A percentile compares a stretch with the other conserved stretches of the same genome.
Evolutionary conservation across 2,797 vertebrate genomes (phyloP).

Genomic region (Gephyroberyx darwinii): DNA sequence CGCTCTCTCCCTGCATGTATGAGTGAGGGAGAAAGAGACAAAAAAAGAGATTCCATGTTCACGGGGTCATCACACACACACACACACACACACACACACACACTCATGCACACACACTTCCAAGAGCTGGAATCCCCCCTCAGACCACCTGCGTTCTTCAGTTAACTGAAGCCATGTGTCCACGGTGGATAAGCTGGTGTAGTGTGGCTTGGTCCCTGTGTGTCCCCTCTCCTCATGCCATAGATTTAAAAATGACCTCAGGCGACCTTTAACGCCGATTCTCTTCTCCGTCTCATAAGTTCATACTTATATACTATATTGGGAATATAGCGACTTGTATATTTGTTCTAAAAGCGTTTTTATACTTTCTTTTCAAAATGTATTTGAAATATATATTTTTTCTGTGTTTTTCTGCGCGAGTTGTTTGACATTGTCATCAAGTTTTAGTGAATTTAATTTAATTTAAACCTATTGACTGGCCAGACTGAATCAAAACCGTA

Average conservation of each 20-base stretch:
- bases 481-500: too few relatives aligned
- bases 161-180: constrained; percentile 81
- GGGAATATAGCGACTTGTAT: constrained; percentile 4
- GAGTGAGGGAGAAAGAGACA: neutral
- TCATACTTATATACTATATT: neutral
- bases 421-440: too few relatives aligned
- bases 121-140: constrained; percentile 73
- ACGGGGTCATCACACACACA: constrained; percentile 13
- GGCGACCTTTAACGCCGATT: constrained; percentile 31
- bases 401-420: too few relatives aligned
- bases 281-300: constrained; percentile 2
- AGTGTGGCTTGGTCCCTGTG: constrained; percentile 65
- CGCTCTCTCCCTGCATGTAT: neutral
- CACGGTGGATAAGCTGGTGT: constrained; percentile 63
- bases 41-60: neutral
- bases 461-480: too few relatives aligned
- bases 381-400: neutral
- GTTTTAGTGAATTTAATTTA: too few relatives aligned
- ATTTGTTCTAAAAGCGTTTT: constrained; percentile 26
- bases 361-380: constrained; percentile 17
- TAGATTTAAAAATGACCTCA: constrained; percentile 64
- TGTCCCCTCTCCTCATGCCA: constrained; percentile 65
- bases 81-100: constrained; percentile 18
- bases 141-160: constrained; percentile 76
- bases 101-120: constrained; percentile 19